Conservation (phyloP, 2,797 vertebrate genomes). For the Myoxocephalus aenaeus region DNA sequence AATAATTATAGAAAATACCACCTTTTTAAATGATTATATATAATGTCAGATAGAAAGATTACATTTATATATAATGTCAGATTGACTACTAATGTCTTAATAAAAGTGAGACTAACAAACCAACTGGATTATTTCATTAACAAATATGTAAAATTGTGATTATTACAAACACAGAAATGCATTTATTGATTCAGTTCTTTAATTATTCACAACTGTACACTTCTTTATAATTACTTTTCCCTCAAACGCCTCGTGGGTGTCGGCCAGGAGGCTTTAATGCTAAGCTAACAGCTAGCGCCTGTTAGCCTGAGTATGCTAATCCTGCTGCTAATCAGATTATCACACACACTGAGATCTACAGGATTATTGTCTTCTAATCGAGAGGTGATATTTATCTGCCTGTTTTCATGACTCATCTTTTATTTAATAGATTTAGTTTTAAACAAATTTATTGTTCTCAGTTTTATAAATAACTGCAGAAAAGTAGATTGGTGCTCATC, state of each 20-base stretch:
- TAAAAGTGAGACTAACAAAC: too few relatives aligned
- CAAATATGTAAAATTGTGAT: too few relatives aligned
- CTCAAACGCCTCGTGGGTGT: not conserved
- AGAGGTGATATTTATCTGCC: not conserved
- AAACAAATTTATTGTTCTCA: too few relatives aligned
- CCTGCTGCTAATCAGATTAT: slow-evolving; percentile 73
- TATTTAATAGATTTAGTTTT: not conserved
- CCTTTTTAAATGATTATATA: too few relatives aligned
- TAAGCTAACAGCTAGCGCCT: slow-evolving; percentile 36
- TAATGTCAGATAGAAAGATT: too few relatives aligned
- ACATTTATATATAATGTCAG: too few relatives aligned
- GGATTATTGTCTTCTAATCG: not conserved
- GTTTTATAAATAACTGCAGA: too few relatives aligned
- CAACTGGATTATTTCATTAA: too few relatives aligned
- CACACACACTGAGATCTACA: not conserved
- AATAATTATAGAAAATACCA: too few relatives aligned
- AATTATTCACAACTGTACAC: not conserved
- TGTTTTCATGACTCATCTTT: not conserved
- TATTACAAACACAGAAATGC: not conserved
- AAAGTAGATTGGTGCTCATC: too few relatives aligned
- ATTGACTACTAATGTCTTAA: too few relatives aligned
- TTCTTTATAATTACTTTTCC: not conserved
- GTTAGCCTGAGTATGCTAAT: slow-evolving; percentile 58
- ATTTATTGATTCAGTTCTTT: not conserved
- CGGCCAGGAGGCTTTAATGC: slow-evolving; percentile 6